These are phyloP conservation scores for Thereva unica DNA, from an alignment of 2,888 invertebrate genomes.

Conservation along the genomic window DNA sequence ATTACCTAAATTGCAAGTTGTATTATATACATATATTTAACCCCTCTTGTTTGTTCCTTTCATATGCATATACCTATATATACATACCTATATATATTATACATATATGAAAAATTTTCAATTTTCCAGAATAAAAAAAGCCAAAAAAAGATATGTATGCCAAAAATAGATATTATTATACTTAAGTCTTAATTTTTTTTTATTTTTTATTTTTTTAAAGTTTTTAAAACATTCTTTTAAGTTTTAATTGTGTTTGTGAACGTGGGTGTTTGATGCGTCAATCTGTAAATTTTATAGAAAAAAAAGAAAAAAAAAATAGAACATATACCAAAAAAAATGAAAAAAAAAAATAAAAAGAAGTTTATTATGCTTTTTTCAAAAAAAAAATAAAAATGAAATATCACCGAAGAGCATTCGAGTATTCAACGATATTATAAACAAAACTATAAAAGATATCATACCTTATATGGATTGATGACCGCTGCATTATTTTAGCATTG, in stretches of 20 bases:
- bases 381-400: no score
- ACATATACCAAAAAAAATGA: no score
- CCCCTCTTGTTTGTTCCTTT: neutral
- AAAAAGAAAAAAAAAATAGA: no score
- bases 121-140: conserved; percentile 21
- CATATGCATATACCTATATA: conserved; percentile 4
- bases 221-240: conserved; percentile 14
- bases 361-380: no score
- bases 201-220: conserved; percentile 23
- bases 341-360: no score
- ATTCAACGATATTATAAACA: no score
- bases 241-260: conserved; percentile 31
- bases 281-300: conserved; percentile 21
- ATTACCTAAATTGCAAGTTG: no score
- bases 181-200: no score
- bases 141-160: conserved; percentile 29
- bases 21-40: neutral
- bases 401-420: no score
- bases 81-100: neutral
- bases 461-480: no score
- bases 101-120: conserved; percentile 31
- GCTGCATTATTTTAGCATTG: no score
- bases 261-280: conserved; percentile 34
- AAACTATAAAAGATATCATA: no score
- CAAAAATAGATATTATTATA: conserved; percentile 29